These are phyloP conservation scores for Lepisosteus oculatus DNA, from an alignment of 2,113 vertebrate genomes.

Conservation along the genomic window DNA sequence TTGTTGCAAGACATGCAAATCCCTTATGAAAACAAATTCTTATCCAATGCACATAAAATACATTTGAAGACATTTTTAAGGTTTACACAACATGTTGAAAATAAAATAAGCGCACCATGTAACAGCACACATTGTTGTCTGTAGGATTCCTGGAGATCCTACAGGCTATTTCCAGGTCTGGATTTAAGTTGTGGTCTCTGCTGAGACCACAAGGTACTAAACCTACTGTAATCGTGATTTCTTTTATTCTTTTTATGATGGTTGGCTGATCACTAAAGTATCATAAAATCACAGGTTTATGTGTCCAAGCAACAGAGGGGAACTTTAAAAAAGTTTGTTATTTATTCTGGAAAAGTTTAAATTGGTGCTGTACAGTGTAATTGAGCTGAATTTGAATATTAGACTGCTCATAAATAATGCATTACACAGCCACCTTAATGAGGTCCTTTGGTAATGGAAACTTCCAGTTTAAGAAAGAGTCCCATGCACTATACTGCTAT, in stretches of 20 bases:
- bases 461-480: not conserved
- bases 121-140: no score
- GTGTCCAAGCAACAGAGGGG: not conserved
- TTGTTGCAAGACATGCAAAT: no score
- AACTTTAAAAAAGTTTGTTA: not conserved
- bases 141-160: no score
- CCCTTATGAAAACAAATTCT: no score
- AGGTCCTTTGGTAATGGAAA: slow-evolving; percentile 20
- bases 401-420: not conserved
- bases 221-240: no score
- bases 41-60: no score
- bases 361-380: not conserved
- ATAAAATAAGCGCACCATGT: no score
- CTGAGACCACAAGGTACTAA: not conserved
- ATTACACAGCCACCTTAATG: not conserved
- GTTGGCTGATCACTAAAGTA: no score
- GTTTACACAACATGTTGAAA: no score
- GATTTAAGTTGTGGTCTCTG: not conserved
- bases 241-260: no score
- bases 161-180: not conserved
- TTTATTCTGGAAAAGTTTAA: not conserved
- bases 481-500: slow-evolving; percentile 1
- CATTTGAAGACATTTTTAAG: no score
- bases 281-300: no score
- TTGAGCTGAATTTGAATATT: not conserved